Percentiles rank a stretch among this genome's conserved stretches.
These are phyloP conservation scores for Polietes domitor DNA, from an alignment of 2,888 invertebrate genomes.

Conservation along the genomic window DNA sequence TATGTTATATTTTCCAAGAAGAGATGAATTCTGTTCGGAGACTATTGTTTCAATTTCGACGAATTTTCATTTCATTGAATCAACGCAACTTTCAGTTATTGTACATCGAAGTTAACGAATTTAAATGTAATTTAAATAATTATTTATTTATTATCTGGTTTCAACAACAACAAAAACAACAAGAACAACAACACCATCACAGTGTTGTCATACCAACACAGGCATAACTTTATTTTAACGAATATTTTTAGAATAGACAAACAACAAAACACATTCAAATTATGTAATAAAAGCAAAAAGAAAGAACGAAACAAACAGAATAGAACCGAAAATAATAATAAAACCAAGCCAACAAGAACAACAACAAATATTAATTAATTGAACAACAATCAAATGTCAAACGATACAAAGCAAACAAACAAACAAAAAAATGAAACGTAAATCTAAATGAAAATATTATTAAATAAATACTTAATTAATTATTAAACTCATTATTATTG, in stretches of 20 bases:
- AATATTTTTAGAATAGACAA: slow-evolving; percentile 21
- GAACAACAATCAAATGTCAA: slow-evolving; percentile 59
- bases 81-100: slow-evolving; percentile 49
- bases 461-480: slow-evolving; percentile 50
- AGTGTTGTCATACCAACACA: slow-evolving; percentile 29
- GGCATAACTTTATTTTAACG: slow-evolving; percentile 4
- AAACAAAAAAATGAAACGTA: slow-evolving; percentile 51
- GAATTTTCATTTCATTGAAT: slow-evolving; percentile 46
- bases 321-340: background rate
- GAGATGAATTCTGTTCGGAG: slow-evolving; percentile 1
- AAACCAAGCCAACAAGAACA: slow-evolving; percentile 1
- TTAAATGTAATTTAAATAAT: slow-evolving; percentile 69
- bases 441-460: slow-evolving; percentile 69
- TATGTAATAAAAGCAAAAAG: slow-evolving; percentile 8
- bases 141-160: slow-evolving; percentile 32
- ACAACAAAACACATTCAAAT: slow-evolving; percentile 40
- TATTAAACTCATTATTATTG: slow-evolving; percentile 60
- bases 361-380: slow-evolving; percentile 28
- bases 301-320: background rate
- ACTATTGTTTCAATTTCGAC: background rate
- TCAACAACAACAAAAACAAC: slow-evolving; percentile 43
- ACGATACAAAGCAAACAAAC: slow-evolving; percentile 49
- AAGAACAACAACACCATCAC: slow-evolving; percentile 32
- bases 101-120: slow-evolving; percentile 79
- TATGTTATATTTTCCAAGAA: background rate